phyloP scores from a whole-genome alignment of 2,113 vertebrate species.

The Castor canadensis region DNA sequence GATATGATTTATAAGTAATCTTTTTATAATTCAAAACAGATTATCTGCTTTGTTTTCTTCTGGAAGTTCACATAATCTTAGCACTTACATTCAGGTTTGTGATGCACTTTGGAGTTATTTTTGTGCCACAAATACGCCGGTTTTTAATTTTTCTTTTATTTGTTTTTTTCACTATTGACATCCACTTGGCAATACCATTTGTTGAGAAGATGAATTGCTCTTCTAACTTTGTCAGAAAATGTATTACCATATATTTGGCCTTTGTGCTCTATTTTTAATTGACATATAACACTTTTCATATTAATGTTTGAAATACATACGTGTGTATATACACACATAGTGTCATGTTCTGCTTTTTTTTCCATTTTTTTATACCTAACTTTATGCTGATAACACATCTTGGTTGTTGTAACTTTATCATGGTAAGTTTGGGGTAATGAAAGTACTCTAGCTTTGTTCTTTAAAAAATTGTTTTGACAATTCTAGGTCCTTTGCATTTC shows the following conservation, averaged over 20 bases:
- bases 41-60: background rate
- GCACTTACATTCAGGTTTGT: background rate
- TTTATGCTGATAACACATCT: background rate
- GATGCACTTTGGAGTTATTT: constrained; percentile 1
- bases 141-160: background rate
- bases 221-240: background rate
- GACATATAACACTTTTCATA: background rate
- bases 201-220: background rate
- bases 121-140: background rate
- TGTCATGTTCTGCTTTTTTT: background rate
- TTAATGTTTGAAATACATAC: background rate
- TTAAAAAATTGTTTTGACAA: background rate
- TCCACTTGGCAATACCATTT: background rate
- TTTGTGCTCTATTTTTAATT: background rate
- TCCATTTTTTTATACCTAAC: background rate
- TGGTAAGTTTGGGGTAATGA: background rate
- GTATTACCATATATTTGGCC: background rate
- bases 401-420: background rate
- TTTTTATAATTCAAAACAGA: background rate
- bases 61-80: background rate
- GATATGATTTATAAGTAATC: background rate
- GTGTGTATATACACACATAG: background rate
- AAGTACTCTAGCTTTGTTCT: background rate
- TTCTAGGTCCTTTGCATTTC: background rate
- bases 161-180: background rate